Evolutionary conservation across 1,140 invertebrate species (phyloP).

Genomic region (Papilio xuthus): DNA sequence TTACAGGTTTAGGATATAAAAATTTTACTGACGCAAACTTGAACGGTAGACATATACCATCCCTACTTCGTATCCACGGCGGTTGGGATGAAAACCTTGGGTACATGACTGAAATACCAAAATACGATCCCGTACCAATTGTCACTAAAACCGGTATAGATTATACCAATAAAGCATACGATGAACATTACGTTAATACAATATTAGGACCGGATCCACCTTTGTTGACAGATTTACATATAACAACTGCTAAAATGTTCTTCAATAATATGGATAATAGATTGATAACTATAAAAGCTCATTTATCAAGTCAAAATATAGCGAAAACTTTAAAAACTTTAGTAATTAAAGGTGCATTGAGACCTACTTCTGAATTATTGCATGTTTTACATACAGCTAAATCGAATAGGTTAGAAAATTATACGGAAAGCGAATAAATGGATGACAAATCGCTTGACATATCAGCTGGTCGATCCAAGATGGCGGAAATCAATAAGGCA

Average conservation of each 20-base stretch:
- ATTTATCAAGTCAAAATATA: constrained; percentile 58
- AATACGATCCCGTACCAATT: constrained; percentile 55
- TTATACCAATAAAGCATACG: constrained; percentile 58
- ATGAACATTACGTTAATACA: constrained; percentile 54
- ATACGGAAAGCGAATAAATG: constrained; percentile 39
- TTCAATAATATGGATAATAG: constrained; percentile 57
- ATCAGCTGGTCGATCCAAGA: too few species aligned
- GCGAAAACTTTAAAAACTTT: constrained; percentile 56
- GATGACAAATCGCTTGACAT: neutral
- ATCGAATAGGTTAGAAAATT: constrained; percentile 56
- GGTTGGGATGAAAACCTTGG: constrained; percentile 46
- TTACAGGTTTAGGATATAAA: constrained; percentile 63
- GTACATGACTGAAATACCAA: constrained; percentile 50
- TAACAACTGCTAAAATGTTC: constrained; percentile 52
- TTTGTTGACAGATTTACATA: constrained; percentile 53
- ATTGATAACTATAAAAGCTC: constrained; percentile 54
- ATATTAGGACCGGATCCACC: constrained; percentile 63
- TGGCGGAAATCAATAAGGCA: too few species aligned
- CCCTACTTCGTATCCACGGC: constrained; percentile 58
- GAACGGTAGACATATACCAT: constrained; percentile 57
- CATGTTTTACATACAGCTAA: constrained; percentile 61
- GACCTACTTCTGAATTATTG: constrained; percentile 60
- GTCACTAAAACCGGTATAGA: constrained; percentile 58
- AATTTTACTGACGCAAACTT: constrained; percentile 56
- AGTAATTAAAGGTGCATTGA: constrained; percentile 54